A percentile compares a stretch with the other conserved stretches of the same genome.
Conservation (phyloP, 2,113 vertebrate genomes). For the Falcunculus frontatus region DNA sequence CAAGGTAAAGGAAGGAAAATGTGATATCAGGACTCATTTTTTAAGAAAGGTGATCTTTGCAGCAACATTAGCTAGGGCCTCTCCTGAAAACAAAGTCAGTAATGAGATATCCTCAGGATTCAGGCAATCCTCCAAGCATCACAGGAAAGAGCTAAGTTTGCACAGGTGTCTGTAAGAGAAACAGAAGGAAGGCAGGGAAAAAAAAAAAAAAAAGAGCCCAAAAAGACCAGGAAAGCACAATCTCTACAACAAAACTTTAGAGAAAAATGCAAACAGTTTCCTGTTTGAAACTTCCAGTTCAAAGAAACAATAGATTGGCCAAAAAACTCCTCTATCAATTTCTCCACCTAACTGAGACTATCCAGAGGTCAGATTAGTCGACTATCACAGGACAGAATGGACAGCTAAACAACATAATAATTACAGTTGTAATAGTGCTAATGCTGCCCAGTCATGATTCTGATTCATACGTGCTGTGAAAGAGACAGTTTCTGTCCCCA, state of each 20-base stretch:
- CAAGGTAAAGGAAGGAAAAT: neutral
- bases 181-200: fast-evolving
- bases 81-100: neutral
- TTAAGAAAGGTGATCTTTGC: neutral
- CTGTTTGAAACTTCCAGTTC: neutral
- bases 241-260: neutral
- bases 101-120: neutral
- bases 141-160: neutral
- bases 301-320: neutral
- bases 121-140: neutral
- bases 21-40: neutral
- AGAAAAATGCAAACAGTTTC: neutral
- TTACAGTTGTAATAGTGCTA: neutral
- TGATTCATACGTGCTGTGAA: neutral
- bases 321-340: neutral
- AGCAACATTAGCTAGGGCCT: neutral
- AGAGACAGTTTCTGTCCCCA: neutral
- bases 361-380: neutral
- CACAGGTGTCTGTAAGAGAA: neutral
- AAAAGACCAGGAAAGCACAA: neutral
- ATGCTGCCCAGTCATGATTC: neutral
- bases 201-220: neutral
- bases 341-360: neutral
- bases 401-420: neutral
- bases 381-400: neutral